These are phyloP conservation scores for Rhinogobio ventralis DNA, from an alignment of 2,797 vertebrate species.

Conservation along the genomic window DNA sequence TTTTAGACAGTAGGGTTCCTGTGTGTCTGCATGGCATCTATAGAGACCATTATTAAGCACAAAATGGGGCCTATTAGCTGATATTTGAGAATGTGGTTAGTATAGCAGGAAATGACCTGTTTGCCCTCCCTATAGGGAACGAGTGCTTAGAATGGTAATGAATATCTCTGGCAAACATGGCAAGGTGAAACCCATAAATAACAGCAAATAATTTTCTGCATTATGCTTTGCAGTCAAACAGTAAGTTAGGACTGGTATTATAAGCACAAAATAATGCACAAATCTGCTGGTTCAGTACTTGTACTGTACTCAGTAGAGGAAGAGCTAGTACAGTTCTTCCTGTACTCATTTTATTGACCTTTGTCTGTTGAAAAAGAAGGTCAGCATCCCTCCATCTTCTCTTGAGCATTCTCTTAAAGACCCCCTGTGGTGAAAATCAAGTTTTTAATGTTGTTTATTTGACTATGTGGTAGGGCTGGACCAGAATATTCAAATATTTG, in stretches of 20 bases:
- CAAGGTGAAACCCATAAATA: constrained; percentile 26
- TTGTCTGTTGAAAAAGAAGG: not conserved
- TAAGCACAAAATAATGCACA: not conserved
- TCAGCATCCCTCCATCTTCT: not conserved
- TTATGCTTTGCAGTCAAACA: not conserved
- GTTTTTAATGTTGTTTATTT: too few species aligned
- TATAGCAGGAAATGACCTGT: constrained; percentile 50
- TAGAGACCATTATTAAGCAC: constrained; percentile 52
- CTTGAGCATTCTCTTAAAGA: not conserved
- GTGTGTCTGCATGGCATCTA: constrained; percentile 25
- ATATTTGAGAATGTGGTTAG: constrained; percentile 53
- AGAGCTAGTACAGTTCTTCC: not conserved
- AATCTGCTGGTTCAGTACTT: not conserved
- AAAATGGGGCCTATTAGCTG: constrained; percentile 44
- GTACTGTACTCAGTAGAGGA: not conserved
- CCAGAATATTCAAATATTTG: too few species aligned
- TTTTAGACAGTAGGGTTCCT: constrained; percentile 43
- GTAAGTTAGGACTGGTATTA: not conserved
- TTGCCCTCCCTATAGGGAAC: constrained; percentile 18
- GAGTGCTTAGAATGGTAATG: constrained; percentile 36
- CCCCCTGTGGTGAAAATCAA: too few species aligned
- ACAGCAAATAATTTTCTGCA: not conserved
- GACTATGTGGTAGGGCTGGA: too few species aligned
- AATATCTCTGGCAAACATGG: constrained; percentile 34
- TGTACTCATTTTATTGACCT: not conserved